Conservation (phyloP, 2,113 vertebrate species). For the Malurus cyaneus region DNA sequence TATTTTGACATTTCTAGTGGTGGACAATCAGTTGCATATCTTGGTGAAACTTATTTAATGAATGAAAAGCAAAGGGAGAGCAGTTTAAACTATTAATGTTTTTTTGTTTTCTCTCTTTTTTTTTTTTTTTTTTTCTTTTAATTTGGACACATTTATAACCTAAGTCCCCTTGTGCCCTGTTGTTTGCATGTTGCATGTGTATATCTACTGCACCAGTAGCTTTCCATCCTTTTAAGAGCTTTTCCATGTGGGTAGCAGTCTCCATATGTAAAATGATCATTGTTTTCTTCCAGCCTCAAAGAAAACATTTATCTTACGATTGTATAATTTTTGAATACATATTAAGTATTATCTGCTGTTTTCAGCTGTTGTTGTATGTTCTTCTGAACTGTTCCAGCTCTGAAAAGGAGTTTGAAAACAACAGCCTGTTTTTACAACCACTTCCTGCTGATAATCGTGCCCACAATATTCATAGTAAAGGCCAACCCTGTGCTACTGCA, state of each 20-base stretch:
- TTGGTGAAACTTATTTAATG: neutral
- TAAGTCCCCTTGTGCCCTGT: neutral
- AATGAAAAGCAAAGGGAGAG: neutral
- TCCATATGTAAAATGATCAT: neutral
- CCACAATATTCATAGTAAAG: slow-evolving; percentile 29
- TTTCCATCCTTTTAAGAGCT: slow-evolving; percentile 11
- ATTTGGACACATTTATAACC: neutral
- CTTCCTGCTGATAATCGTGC: slow-evolving; percentile 65
- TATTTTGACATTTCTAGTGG: neutral
- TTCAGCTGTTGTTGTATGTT: slow-evolving; percentile 42
- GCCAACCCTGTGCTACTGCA: slow-evolving; percentile 36
- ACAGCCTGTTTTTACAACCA: slow-evolving; percentile 65
- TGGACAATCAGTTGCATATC: neutral
- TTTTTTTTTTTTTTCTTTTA: neutral
- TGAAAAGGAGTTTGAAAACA: slow-evolving; percentile 56
- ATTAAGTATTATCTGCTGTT: slow-evolving; percentile 48
- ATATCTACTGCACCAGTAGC: neutral
- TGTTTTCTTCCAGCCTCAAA: slow-evolving; percentile 43
- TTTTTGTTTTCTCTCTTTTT: neutral
- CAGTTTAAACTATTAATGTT: neutral
- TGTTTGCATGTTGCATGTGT: neutral
- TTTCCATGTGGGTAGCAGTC: neutral
- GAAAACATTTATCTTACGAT: slow-evolving; percentile 21
- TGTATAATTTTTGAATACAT: slow-evolving; percentile 45
- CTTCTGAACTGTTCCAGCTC: slow-evolving; percentile 29